These are phyloP conservation scores for Cephus runcator DNA, from an alignment of 2,888 invertebrate species.

Conservation along the genomic window DNA sequence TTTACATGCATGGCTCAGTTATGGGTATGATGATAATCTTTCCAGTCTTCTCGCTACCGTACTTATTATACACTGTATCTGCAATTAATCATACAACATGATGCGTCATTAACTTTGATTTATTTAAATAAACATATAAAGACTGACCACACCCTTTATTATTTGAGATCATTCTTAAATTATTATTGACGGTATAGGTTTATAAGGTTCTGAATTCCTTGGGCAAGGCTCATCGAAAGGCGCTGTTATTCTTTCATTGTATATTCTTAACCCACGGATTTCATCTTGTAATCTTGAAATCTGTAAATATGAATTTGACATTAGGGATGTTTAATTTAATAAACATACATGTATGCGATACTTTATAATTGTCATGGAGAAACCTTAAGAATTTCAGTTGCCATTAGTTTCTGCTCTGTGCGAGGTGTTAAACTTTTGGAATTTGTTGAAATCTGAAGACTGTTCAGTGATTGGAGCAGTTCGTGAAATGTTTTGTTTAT, in stretches of 20 bases:
- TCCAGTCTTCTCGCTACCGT: slow-evolving; percentile 23
- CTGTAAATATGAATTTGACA: slow-evolving; percentile 60
- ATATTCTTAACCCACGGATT: slow-evolving; percentile 65
- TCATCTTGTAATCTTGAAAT: slow-evolving; percentile 70
- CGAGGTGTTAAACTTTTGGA: slow-evolving; percentile 58
- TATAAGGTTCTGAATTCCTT: neutral
- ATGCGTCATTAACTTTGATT: slow-evolving; percentile 31
- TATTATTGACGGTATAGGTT: slow-evolving; percentile 32
- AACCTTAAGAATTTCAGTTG: slow-evolving; percentile 72
- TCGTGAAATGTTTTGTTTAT: slow-evolving; percentile 58
- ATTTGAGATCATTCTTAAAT: slow-evolving; percentile 18
- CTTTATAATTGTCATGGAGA: slow-evolving; percentile 8
- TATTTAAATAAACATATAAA: slow-evolving; percentile 33
- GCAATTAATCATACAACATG: slow-evolving; percentile 27
- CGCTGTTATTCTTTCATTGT: slow-evolving; percentile 38
- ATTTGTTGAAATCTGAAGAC: slow-evolving; percentile 36
- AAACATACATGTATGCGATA: neutral
- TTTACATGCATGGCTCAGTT: neutral
- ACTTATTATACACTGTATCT: slow-evolving; percentile 24
- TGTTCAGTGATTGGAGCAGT: slow-evolving; percentile 60
- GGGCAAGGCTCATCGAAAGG: slow-evolving; percentile 15
- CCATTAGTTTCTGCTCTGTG: slow-evolving; percentile 68
- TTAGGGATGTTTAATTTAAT: neutral
- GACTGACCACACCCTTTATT: slow-evolving; percentile 21
- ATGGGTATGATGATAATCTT: neutral